Conservation (phyloP, 1,140 invertebrate genomes). For the Apocrypta bakeri region DNA sequence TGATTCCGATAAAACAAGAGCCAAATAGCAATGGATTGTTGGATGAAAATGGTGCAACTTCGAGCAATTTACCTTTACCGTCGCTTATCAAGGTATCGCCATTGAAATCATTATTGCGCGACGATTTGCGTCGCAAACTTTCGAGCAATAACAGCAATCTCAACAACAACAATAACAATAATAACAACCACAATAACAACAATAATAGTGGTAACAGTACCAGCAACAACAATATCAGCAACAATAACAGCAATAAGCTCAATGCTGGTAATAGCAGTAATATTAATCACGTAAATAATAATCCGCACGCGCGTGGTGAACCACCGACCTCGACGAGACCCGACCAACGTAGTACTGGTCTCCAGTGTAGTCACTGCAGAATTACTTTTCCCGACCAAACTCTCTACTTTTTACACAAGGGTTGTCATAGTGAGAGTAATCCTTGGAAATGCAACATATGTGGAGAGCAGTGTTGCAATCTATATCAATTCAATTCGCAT, state of each 20-base stretch:
- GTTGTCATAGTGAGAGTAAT: constrained; percentile 96
- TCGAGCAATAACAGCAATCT: constrained; percentile 75
- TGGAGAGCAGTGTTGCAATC: constrained; percentile 92
- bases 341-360: constrained; percentile 73
- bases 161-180: constrained; percentile 69
- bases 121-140: constrained; percentile 86
- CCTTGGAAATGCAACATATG: constrained; percentile 99
- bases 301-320: constrained; percentile 67
- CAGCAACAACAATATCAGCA: neutral
- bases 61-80: constrained; percentile 78
- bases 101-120: constrained; percentile 86
- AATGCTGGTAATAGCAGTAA: constrained; percentile 59
- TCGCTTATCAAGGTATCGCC: constrained; percentile 85
- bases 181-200: constrained; percentile 62
- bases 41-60: constrained; percentile 76
- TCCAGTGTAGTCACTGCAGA: constrained; percentile 91
- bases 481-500: constrained; percentile 98
- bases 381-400: constrained; percentile 97
- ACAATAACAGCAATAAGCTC: neutral
- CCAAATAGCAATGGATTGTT: constrained; percentile 73
- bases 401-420: constrained; percentile 97
- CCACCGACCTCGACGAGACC: constrained; percentile 72
- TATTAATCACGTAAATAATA: constrained; percentile 65
- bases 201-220: constrained; percentile 24
- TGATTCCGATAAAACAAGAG: constrained; percentile 91